Evolutionary conservation across 1,140 invertebrate species (phyloP).

Genomic region (Drosophila quadrilineata): DNA sequence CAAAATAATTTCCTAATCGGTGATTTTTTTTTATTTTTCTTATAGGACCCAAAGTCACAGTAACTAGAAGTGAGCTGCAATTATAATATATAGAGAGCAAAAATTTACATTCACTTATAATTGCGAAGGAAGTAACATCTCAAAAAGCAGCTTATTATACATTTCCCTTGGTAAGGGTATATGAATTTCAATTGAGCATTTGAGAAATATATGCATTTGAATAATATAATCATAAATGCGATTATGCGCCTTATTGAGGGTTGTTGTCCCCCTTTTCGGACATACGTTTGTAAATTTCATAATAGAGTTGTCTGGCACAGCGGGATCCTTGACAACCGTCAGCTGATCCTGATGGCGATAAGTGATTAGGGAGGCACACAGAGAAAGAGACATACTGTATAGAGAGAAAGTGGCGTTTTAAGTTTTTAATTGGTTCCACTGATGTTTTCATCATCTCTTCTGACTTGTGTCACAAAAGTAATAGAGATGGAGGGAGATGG

Average conservation of each 20-base stretch:
- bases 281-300: constrained; percentile 2
- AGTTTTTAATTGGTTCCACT: constrained; percentile 57
- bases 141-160: too few relatives aligned
- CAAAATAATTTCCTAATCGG: too few relatives aligned
- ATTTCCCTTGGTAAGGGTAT: neutral
- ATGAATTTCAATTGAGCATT: constrained; percentile 41
- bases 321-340: constrained; percentile 24
- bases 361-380: constrained; percentile 37
- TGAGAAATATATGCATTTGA: constrained; percentile 37
- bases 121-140: too few relatives aligned
- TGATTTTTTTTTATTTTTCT: too few relatives aligned
- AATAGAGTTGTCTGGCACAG: constrained; percentile 65
- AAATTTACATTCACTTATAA: neutral
- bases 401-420: too few relatives aligned
- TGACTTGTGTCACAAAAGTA: constrained; percentile 25
- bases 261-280: constrained; percentile 7
- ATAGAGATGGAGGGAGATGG: too few relatives aligned
- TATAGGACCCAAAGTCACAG: too few relatives aligned
- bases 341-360: constrained; percentile 48
- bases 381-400: too few relatives aligned
- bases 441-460: constrained; percentile 15
- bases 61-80: too few relatives aligned
- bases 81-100: neutral
- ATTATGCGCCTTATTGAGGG: constrained; percentile 38
- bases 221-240: constrained; percentile 49